Percentiles rank a stretch among this genome's conserved stretches.
Evolutionary conservation across 2,113 vertebrate genomes (phyloP).

Genomic region (Galbula dea): DNA sequence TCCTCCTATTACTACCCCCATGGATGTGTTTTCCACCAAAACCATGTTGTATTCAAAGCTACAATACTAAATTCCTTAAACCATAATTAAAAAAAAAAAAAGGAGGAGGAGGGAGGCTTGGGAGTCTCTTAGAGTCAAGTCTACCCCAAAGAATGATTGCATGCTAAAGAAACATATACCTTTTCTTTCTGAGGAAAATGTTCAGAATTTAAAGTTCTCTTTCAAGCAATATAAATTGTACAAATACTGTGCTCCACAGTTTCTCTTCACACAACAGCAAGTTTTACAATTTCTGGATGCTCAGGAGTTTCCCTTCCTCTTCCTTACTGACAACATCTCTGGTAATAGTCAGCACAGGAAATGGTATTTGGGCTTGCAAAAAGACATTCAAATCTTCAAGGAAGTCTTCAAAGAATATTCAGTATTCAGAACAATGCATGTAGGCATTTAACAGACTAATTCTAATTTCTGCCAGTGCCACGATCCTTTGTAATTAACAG

Average conservation of each 20-base stretch:
- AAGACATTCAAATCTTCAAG: background rate
- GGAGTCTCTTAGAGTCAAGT: background rate
- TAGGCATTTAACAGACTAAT: background rate
- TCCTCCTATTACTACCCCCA: background rate
- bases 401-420: background rate
- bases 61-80: background rate
- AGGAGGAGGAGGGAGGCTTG: too few relatives aligned
- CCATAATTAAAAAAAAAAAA: background rate
- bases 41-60: background rate
- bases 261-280: background rate
- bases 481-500: background rate
- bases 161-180: background rate
- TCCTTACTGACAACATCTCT: background rate
- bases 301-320: background rate
- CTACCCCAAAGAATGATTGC: background rate
- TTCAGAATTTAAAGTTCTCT: background rate
- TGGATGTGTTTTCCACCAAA: background rate
- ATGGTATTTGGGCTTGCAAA: background rate
- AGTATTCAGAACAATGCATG: background rate
- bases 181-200: background rate
- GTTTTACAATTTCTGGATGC: background rate
- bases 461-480: background rate
- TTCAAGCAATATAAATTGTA: background rate
- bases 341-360: background rate
- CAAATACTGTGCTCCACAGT: background rate